Evolutionary conservation across 1,140 invertebrate species (phyloP).

Genomic region (Eriocheir sinensis): DNA sequence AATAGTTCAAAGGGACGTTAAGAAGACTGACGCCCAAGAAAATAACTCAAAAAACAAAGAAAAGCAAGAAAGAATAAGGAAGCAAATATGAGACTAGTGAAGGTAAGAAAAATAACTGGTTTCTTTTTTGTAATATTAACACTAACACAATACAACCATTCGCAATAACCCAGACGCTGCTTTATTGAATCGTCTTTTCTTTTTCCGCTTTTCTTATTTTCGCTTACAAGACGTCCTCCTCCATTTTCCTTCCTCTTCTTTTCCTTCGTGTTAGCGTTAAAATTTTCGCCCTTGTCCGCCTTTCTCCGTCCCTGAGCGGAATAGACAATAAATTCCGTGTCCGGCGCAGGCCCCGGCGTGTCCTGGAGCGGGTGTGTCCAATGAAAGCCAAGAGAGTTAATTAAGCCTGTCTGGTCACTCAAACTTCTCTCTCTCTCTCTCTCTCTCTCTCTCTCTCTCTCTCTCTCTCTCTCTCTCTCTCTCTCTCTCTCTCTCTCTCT

Average conservation of each 20-base stretch:
- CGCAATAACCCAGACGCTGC: no score
- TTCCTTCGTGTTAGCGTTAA: neutral
- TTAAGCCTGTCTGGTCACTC: conserved; percentile 54
- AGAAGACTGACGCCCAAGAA: no score
- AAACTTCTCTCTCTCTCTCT: conserved; percentile 34
- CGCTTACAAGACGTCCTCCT: no score
- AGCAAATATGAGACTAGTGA: no score
- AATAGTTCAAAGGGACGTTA: no score
- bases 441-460: neutral
- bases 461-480: neutral
- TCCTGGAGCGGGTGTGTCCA: conserved; percentile 28
- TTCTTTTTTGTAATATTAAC: no score
- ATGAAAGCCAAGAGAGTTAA: conserved; percentile 57
- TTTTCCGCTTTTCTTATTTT: neutral
- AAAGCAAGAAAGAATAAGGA: no score
- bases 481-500: neutral
- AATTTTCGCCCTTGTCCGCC: neutral
- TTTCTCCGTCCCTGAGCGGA: neutral
- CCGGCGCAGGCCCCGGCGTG: neutral
- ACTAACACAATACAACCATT: no score
- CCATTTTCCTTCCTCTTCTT: no score
- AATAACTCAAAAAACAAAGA: no score
- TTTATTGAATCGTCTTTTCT: no score
- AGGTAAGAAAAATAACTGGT: no score
- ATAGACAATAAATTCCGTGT: neutral